phyloP scores from a whole-genome alignment of 2,888 invertebrate species.

The Hypomecis atomaria region DNA sequence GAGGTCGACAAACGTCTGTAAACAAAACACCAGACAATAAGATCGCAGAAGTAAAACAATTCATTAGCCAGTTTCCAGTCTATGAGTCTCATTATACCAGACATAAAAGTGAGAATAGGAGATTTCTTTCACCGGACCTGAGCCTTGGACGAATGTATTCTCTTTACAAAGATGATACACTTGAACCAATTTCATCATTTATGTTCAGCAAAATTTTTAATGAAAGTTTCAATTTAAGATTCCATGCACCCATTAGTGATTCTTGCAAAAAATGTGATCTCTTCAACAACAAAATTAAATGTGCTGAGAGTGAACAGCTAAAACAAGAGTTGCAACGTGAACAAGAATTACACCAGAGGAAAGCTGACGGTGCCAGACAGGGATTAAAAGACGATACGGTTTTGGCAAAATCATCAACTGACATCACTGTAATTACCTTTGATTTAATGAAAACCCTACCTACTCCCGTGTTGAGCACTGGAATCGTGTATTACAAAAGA shows the following conservation, averaged over 20 bases:
- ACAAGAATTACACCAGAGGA: constrained; percentile 19
- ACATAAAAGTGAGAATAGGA: constrained; percentile 27
- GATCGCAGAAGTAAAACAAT: constrained; percentile 24
- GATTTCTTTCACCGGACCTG: constrained; percentile 7
- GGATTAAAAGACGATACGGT: constrained; percentile 7
- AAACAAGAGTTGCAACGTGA: constrained; percentile 12
- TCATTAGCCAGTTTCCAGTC: constrained; percentile 18
- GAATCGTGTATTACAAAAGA: constrained; percentile 47
- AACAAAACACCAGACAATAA: constrained; percentile 14
- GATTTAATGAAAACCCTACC: constrained; percentile 49
- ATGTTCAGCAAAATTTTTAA: constrained; percentile 17
- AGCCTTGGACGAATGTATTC: constrained; percentile 9
- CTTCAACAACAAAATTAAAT: constrained; percentile 18
- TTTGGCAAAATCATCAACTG: constrained; percentile 21
- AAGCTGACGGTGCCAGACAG: constrained; percentile 8
- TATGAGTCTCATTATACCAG: constrained; percentile 29
- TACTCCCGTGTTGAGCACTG: constrained; percentile 46
- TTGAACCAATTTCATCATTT: constrained; percentile 6
- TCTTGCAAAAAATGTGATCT: constrained; percentile 25
- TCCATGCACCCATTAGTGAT: constrained; percentile 25
- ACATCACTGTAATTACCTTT: constrained; percentile 34
- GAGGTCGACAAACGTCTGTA: constrained; percentile 23
- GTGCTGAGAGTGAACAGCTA: constrained; percentile 9
- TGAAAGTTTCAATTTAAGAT: constrained; percentile 25
- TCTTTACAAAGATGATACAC: constrained; percentile 14